These are phyloP conservation scores for Boloria selene DNA, from an alignment of 2,888 invertebrate genomes.

Conservation along the genomic window DNA sequence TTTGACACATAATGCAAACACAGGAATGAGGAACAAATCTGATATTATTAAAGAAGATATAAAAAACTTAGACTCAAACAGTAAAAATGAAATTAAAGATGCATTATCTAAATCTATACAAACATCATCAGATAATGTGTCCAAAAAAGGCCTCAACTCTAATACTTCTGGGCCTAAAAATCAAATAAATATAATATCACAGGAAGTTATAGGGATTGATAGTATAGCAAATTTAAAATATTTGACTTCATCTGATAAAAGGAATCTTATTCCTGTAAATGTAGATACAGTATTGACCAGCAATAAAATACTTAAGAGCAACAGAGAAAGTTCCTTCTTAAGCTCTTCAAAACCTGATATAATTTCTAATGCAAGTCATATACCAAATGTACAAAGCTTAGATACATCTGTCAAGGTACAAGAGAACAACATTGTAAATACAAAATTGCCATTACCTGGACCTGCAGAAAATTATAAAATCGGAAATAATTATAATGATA, in stretches of 20 bases:
- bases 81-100: not conserved
- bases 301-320: slow-evolving; percentile 32
- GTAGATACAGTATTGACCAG: slow-evolving; percentile 46
- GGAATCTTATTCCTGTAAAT: slow-evolving; percentile 46
- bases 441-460: not conserved
- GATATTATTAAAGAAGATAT: not conserved
- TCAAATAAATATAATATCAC: slow-evolving; percentile 30
- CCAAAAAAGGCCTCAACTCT: not conserved
- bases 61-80: not conserved
- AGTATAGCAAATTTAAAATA: slow-evolving; percentile 49
- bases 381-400: not conserved
- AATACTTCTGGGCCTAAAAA: slow-evolving; percentile 9
- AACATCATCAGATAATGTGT: not conserved
- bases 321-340: not conserved
- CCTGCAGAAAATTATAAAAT: not conserved
- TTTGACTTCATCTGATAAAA: slow-evolving; percentile 41
- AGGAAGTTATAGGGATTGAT: slow-evolving; percentile 45
- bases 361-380: not conserved
- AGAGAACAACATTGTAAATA: slow-evolving; percentile 2
- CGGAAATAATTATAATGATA: not conserved
- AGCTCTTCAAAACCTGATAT: not conserved
- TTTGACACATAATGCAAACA: not conserved
- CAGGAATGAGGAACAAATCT: no score
- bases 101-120: slow-evolving; percentile 1
- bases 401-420: not conserved